Percentiles rank a stretch among this genome's conserved stretches.
phyloP scores from a whole-genome alignment of 1,140 invertebrate genomes.

The Drosophila asahinai region DNA sequence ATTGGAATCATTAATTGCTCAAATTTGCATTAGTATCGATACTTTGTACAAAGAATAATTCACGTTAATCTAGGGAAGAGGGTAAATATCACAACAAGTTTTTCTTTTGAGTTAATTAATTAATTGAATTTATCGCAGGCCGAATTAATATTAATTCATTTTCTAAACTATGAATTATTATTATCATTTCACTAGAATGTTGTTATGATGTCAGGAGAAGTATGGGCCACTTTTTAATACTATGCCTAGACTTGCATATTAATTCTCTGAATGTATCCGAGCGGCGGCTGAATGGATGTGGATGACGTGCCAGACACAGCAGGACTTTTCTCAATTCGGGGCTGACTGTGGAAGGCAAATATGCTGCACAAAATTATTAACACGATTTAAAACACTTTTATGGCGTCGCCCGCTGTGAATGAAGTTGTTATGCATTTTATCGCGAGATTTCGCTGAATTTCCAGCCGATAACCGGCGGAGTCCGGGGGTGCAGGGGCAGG shows the following conservation, averaged over 20 bases:
- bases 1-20: too few species aligned
- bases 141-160: too few species aligned
- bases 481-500: neutral
- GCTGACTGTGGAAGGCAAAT: conserved; percentile 62
- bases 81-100: too few species aligned
- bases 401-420: conserved; percentile 83
- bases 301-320: conserved; percentile 77
- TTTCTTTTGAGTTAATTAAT: too few species aligned
- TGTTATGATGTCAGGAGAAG: neutral
- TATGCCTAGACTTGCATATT: neutral
- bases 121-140: too few species aligned
- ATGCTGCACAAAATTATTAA: conserved; percentile 83
- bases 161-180: neutral
- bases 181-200: neutral
- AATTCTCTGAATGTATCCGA: conserved; percentile 26
- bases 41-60: too few species aligned
- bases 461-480: conserved; percentile 19
- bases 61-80: too few species aligned
- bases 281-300: conserved; percentile 41
- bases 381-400: conserved; percentile 85
- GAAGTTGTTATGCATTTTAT: conserved; percentile 85
- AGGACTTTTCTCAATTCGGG: conserved; percentile 77
- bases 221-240: neutral
- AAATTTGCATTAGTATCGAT: too few species aligned
- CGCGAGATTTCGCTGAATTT: conserved; percentile 77